phyloP scores from a whole-genome alignment of 2,113 vertebrate species.

The Xyliphius kryptos region DNA sequence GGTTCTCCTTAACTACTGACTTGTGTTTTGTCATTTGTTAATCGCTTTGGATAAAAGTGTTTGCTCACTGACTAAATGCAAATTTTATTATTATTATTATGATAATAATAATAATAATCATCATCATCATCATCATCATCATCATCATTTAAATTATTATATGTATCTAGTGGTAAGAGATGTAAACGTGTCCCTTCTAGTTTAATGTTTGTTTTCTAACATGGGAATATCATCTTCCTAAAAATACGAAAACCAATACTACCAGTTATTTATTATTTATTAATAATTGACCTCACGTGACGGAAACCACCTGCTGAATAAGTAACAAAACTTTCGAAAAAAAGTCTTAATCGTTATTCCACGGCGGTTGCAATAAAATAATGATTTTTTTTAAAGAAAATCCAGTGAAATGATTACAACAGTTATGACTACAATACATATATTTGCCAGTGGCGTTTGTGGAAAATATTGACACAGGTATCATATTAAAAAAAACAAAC shows the following conservation, averaged over 20 bases:
- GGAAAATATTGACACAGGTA: not conserved
- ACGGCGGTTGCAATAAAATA: too few relatives aligned
- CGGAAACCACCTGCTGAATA: slow-evolving; percentile 59
- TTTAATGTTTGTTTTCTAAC: slow-evolving; percentile 50
- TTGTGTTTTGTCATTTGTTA: too few relatives aligned
- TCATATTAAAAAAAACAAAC: slow-evolving; percentile 1
- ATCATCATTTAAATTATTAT: not conserved
- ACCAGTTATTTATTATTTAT: slow-evolving; percentile 76
- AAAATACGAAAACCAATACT: slow-evolving; percentile 67
- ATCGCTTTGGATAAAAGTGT: too few relatives aligned
- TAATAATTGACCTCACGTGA: slow-evolving; percentile 58
- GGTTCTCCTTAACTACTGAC: too few relatives aligned
- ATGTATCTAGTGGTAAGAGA: not conserved
- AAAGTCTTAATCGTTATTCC: too few relatives aligned
- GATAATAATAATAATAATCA: not conserved
- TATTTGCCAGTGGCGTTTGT: not conserved
- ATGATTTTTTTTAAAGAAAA: too few relatives aligned
- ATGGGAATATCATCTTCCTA: slow-evolving; percentile 54
- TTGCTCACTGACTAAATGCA: too few relatives aligned
- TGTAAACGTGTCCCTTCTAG: slow-evolving; percentile 12
- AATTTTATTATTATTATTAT: too few relatives aligned
- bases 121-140: slow-evolving; percentile 6
- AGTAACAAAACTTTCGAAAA: not conserved
- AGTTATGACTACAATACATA: not conserved
- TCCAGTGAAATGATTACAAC: not conserved